Base-by-base conservation (phyloP, 2,113 vertebrate genomes). In the Tenebrosternarchus preto region DNA sequence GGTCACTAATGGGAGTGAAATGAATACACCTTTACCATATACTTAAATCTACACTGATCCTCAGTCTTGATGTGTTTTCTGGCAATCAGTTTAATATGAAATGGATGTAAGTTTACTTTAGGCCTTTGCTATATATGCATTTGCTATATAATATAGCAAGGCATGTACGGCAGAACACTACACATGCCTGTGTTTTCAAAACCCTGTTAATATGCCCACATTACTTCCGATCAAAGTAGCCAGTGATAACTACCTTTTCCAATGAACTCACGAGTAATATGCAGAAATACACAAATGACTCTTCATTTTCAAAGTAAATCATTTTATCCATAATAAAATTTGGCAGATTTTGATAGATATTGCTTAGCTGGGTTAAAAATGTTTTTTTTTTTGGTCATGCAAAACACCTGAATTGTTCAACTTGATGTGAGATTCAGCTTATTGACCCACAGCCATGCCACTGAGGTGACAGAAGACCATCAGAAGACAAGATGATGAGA, bases 311-410 rank as follows among this genome's bases (percentile, higher is more conserved):
- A 59, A 59, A 27, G 24, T 27, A n/a, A 39, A 66, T 55, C 22
- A 31, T 75, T 75, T 63, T 12, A n/a, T 22, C 25, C 0, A 31
- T 33, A 2, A 70, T 77, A 27, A 50, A 43, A 59, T 82, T 79
- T 85, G 80, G 67, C 72, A 79, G 83, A 72, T 67, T 78, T 57
- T 76, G 20, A 59, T 33, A 55, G 39, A 76, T 85, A 82, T 85
- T 85, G 83, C 83, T 85, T 73, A 60, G 50, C 61, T 71, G 56
- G 68, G 56, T 77, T 53, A 64, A 70, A 73, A 75, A 79, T 73
- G 17, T 5, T 8, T 56, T 17, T 39, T 4, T 17, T 59, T 24
- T 80, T 64, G 67, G 70, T 78, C 83, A 81, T 78, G 76, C 79
- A 78, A n/a, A 63, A 76, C 76, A 56, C 73, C 46, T 76, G 76